Evolutionary conservation across 2,113 vertebrate genomes (phyloP).

Genomic region (Pterophyllum scalare): DNA sequence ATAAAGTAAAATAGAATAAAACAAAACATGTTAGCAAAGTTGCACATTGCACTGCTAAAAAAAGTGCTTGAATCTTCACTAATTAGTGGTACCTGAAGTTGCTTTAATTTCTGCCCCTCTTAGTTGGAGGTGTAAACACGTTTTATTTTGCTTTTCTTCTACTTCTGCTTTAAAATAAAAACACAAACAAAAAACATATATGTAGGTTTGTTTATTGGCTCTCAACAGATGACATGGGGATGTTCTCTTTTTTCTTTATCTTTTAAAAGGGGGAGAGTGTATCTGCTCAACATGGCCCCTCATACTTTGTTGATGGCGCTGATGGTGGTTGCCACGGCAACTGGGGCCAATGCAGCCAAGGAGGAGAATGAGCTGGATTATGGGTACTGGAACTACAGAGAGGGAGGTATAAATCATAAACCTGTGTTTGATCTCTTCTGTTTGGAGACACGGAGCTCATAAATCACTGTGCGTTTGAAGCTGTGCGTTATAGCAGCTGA

Average conservation of each 20-base stretch:
- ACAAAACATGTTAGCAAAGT: background rate
- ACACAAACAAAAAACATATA: no score
- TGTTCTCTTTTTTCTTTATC: background rate
- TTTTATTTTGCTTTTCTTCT: no score
- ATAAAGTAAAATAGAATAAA: background rate
- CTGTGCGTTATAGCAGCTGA: slow-evolving; percentile 17
- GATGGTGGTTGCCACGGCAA: slow-evolving; percentile 61
- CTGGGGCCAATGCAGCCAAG: slow-evolving; percentile 55
- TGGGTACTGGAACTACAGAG: slow-evolving; percentile 85
- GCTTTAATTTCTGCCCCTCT: background rate
- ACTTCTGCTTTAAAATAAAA: background rate
- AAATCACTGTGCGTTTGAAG: slow-evolving; percentile 46
- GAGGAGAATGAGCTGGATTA: slow-evolving; percentile 81
- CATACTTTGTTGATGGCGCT: slow-evolving; percentile 62
- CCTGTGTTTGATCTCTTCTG: slow-evolving; percentile 29
- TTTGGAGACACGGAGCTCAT: slow-evolving; percentile 1
- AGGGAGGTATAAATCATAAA: slow-evolving; percentile 78
- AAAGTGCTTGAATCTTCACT: background rate
- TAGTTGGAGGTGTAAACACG: background rate
- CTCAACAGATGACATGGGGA: background rate
- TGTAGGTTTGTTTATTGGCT: background rate
- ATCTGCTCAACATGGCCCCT: slow-evolving; percentile 60
- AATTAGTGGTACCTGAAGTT: background rate
- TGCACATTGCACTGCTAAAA: background rate
- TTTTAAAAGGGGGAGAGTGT: slow-evolving; percentile 8